phyloP scores from a whole-genome alignment of 2,888 invertebrate genomes.

The Tortricodes alternella region DNA sequence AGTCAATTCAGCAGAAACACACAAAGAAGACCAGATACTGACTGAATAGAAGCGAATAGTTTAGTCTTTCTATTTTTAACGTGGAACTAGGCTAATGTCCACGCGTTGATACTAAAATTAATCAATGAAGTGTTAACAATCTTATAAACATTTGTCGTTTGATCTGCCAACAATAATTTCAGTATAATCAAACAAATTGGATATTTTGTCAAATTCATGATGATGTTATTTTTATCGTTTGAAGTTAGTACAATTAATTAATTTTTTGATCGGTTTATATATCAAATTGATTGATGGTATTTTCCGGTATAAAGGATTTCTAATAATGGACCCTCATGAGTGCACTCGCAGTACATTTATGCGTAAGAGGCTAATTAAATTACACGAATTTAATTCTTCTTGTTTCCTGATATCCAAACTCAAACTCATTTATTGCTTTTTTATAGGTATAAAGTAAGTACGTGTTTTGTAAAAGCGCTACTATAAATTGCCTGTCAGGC shows the following conservation, averaged over 20 bases:
- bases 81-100: constrained; percentile 16
- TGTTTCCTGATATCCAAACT: constrained; percentile 71
- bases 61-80: constrained; percentile 3
- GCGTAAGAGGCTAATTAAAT: constrained; percentile 59
- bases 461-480: too few species aligned
- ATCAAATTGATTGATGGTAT: constrained; percentile 7
- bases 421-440: too few species aligned
- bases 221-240: neutral
- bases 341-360: constrained; percentile 64
- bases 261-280: neutral
- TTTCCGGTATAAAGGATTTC: constrained; percentile 31
- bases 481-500: too few species aligned
- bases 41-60: neutral
- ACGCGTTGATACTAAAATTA: constrained; percentile 35
- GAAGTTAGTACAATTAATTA: neutral
- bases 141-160: constrained; percentile 18
- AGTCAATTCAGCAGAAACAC: too few species aligned
- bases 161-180: constrained; percentile 14
- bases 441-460: too few species aligned
- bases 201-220: neutral
- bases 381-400: constrained; percentile 78
- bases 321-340: constrained; percentile 12
- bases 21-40: too few species aligned
- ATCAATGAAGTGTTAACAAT: constrained; percentile 30
- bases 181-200: constrained; percentile 13